Evolutionary conservation across 1,140 invertebrate genomes (phyloP).

Genomic region (Neodiprion fabricii): DNA sequence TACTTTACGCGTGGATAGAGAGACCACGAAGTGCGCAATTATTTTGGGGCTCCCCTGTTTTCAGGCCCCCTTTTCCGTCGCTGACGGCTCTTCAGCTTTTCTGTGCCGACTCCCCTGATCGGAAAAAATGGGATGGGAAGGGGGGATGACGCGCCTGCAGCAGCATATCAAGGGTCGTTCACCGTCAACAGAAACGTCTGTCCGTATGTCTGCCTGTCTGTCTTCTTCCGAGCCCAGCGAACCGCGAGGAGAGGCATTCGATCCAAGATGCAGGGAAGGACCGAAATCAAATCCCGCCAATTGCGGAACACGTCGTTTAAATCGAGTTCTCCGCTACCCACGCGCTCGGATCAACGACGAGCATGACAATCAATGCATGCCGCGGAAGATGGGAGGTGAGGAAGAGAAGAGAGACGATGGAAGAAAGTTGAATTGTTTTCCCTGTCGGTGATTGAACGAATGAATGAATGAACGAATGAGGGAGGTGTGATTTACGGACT

Average conservation of each 20-base stretch:
- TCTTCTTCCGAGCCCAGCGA: background rate
- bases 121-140: too few species aligned
- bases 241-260: background rate
- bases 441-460: too few species aligned
- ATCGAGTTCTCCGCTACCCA: background rate
- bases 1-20: slow-evolving; percentile 53
- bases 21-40: slow-evolving; percentile 58
- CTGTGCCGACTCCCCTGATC: background rate
- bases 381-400: too few species aligned
- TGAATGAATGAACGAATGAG: too few species aligned
- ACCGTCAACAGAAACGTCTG: background rate
- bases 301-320: background rate
- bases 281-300: background rate
- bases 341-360: too few species aligned
- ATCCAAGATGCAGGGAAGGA: background rate
- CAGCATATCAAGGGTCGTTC: slow-evolving; percentile 1
- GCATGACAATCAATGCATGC: too few species aligned
- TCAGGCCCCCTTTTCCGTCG: too few species aligned
- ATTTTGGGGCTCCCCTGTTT: slow-evolving; percentile 35
- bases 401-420: too few species aligned
- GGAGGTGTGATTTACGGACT: too few species aligned
- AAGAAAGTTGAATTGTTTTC: too few species aligned
- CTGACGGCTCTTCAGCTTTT: background rate
- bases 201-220: background rate
- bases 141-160: background rate